phyloP scores from a whole-genome alignment of 2,888 invertebrate genomes.

The Melipona beecheii region DNA sequence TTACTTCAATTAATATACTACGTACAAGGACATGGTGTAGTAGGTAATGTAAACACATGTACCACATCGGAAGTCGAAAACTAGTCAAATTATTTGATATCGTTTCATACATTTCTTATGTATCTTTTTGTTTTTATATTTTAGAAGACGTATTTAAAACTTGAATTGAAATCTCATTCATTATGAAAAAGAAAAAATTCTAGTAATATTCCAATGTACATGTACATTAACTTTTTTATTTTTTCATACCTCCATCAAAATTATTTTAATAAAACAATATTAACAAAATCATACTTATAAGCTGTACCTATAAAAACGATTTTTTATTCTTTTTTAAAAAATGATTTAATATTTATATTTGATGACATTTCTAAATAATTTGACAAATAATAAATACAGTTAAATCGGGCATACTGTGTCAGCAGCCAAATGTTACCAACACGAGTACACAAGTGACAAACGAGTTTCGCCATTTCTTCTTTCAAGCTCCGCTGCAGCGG shows the following conservation, averaged over 20 bases:
- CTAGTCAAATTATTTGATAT: background rate
- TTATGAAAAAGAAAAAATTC: background rate
- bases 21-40: background rate
- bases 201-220: background rate
- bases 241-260: background rate
- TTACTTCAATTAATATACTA: too few species aligned
- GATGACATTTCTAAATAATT: background rate
- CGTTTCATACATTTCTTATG: background rate
- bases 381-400: background rate
- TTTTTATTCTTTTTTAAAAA: too few species aligned
- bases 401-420: background rate
- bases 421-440: slow-evolving; percentile 9
- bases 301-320: background rate
- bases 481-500: slow-evolving; percentile 18
- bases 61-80: background rate
- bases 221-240: background rate
- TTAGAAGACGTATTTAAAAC: background rate
- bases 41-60: background rate
- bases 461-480: slow-evolving; percentile 46
- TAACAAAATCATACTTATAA: background rate
- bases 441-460: slow-evolving; percentile 48
- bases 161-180: background rate
- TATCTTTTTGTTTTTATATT: background rate
- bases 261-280: background rate
- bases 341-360: background rate